A percentile compares a stretch with the other conserved stretches of the same genome.
phyloP scores from a whole-genome alignment of 2,888 invertebrate species.

The Bugulina stolonifera region DNA sequence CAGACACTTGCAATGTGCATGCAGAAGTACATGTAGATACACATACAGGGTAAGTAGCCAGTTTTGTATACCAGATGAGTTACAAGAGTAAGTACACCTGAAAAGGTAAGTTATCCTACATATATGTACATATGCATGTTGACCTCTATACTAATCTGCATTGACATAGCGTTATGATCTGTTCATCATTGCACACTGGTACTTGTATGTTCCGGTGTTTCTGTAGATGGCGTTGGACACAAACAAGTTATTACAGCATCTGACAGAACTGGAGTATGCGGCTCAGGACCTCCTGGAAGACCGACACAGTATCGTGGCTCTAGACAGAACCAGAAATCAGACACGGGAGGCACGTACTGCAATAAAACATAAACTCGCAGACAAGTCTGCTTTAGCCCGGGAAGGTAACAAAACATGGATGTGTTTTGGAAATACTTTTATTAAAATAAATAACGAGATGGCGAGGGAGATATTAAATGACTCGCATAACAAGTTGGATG shows the following conservation, averaged over 20 bases:
- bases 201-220: no score
- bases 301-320: not conserved
- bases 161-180: no score
- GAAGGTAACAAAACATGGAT: slow-evolving; percentile 6
- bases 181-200: no score
- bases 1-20: no score
- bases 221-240: not conserved
- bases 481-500: not conserved
- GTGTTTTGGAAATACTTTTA: slow-evolving; percentile 24
- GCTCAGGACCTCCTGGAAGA: slow-evolving; percentile 22
- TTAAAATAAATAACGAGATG: not conserved
- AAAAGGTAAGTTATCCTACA: no score
- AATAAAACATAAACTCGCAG: not conserved
- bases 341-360: slow-evolving; percentile 9
- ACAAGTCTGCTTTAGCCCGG: not conserved
- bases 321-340: slow-evolving; percentile 10
- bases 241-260: not conserved
- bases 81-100: no score
- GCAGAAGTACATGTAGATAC: no score
- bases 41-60: no score
- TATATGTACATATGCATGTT: no score
- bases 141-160: no score
- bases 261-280: not conserved
- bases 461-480: not conserved
- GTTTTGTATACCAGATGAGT: no score